Conservation (phyloP, 2,797 vertebrate genomes). For the Schizopygopsis pylzovi region DNA sequence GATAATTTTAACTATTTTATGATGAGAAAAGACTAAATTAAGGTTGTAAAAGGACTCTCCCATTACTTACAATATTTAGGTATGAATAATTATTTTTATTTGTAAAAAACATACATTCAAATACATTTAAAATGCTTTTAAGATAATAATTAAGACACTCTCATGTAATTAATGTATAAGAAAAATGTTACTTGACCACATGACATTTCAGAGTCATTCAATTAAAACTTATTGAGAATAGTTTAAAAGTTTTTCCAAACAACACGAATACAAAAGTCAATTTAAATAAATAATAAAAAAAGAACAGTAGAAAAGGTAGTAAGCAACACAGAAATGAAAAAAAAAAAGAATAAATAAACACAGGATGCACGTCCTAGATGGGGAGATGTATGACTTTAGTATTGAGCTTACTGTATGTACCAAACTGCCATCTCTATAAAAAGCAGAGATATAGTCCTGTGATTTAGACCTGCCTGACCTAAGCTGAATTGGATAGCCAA, state of each 20-base stretch:
- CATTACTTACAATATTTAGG: not conserved
- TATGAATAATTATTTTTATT: not conserved
- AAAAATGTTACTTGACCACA: not conserved
- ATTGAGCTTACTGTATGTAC: constrained; percentile 39
- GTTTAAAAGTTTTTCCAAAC: not conserved
- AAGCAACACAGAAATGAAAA: not conserved
- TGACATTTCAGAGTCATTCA: not conserved
- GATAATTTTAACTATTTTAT: not conserved
- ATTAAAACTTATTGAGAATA: not conserved
- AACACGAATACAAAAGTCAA: not conserved
- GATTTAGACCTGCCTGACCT: constrained; percentile 51
- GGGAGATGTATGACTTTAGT: constrained; percentile 1
- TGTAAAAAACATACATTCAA: not conserved
- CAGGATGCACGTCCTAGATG: not conserved
- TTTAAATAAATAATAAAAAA: not conserved
- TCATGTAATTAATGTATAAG: not conserved
- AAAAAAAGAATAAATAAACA: not conserved
- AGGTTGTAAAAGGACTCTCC: not conserved
- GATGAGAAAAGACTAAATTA: not conserved
- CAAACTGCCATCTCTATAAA: constrained; percentile 41
- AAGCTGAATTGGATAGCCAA: constrained; percentile 52
- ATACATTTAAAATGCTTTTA: not conserved
- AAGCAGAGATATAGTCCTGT: constrained; percentile 35
- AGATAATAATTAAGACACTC: not conserved
- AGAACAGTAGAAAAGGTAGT: too few relatives aligned